These are phyloP conservation scores for Semibalanus balanoides DNA, from an alignment of 1,140 invertebrate species.

Conservation along the genomic window DNA sequence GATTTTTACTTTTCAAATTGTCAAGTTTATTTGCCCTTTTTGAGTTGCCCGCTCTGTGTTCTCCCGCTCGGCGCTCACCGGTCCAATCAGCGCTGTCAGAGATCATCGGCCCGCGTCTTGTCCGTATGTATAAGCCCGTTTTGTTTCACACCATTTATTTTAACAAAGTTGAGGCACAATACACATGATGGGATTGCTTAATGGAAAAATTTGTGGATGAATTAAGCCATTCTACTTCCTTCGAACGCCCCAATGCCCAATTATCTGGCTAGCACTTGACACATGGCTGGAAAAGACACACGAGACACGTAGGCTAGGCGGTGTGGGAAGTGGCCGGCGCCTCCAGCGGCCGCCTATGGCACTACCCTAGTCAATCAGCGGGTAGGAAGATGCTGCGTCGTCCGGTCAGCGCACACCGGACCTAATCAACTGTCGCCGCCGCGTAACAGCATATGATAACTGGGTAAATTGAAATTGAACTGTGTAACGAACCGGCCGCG, in stretches of 20 bases:
- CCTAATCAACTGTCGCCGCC: neutral
- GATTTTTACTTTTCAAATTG: too few species aligned
- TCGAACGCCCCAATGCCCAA: neutral
- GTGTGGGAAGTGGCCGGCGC: neutral
- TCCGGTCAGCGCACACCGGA: too few species aligned
- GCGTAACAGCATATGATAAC: neutral
- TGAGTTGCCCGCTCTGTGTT: too few species aligned
- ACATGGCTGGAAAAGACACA: neutral
- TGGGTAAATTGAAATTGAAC: constrained; percentile 2
- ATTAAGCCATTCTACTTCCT: constrained; percentile 1
- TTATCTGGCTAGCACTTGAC: neutral
- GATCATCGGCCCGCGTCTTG: too few species aligned
- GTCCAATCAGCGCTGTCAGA: too few species aligned
- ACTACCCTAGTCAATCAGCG: neutral
- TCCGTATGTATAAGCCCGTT: neutral
- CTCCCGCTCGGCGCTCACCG: too few species aligned
- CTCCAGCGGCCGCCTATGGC: neutral
- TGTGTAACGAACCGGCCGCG: neutral
- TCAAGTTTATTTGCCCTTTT: too few species aligned
- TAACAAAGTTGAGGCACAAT: constrained; percentile 7
- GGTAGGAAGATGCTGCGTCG: neutral
- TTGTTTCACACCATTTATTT: neutral
- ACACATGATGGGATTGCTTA: constrained; percentile 3
- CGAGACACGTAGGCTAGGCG: neutral
- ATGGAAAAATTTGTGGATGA: constrained; percentile 2